Base-by-base conservation (phyloP, 2,888 invertebrate species). In the Parnassius smintheus region DNA sequence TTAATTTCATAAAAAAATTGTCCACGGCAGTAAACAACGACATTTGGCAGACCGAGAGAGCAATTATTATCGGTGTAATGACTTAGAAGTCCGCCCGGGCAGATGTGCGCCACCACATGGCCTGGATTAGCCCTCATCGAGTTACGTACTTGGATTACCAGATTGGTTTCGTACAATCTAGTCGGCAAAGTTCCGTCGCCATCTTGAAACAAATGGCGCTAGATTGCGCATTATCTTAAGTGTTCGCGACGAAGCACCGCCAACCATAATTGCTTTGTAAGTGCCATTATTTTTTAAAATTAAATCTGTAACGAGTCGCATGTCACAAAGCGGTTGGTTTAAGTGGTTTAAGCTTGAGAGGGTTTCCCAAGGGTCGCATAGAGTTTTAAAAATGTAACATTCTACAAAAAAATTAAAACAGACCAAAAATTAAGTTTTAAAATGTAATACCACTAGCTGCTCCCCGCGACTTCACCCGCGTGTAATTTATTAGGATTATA, bases 31-130 rank as follows among this genome's bases (percentile, higher is more conserved):
- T 13, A 13, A 52, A 60, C 56, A 42, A 75, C 81, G 80, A 73
- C 90, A 89, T 88, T 88, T 88, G 89, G 90, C 76, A 75, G 61
- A 51, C 56, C 18, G 61, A 49, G 77, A 81, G 69, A 79, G 72
- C 79, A 85, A 82, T 81, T 79, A 83, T 87, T 82, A 86, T 86
- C 84, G 82, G 90, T 87, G 87, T 84, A 91, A 76, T 88, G 91
- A 78, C 68, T 89, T 87, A 91, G 88, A 91, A 91, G 87, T 83
- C 90, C 90, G 71, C 71, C 79, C 76, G 68, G 74, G 68, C 58
- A 49, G 13, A 49, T 49, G 49, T 49, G 49, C 46, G 46, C 49
- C 49, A 76, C 73, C 88, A 89, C 81, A 82, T 89, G 89, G 83
- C 77, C 79, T 75, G 80, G 77, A 85, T 85, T 83, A 85, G 82